Evolutionary conservation across 2,797 vertebrate species (phyloP).

Genomic region (Lateolabrax maculatus): DNA sequence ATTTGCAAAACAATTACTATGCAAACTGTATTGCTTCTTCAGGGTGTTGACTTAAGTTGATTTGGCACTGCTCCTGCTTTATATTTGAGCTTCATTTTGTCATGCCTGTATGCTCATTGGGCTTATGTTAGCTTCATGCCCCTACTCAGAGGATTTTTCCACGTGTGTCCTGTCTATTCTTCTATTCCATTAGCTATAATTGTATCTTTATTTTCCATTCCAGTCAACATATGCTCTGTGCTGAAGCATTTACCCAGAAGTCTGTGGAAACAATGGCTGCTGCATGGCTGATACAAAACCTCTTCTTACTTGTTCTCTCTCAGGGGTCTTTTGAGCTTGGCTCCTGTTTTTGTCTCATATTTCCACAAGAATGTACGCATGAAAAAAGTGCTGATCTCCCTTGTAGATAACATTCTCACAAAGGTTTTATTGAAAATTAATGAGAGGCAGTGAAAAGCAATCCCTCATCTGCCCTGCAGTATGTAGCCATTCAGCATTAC

Average conservation of each 20-base stretch:
- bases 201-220: conserved; percentile 35
- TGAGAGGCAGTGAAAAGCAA: conserved; percentile 74
- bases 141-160: conserved; percentile 3
- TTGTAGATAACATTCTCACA: conserved; percentile 72
- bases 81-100: conserved; percentile 9
- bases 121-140: conserved; percentile 13
- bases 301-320: conserved; percentile 48
- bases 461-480: conserved; percentile 71
- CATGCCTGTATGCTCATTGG: not conserved
- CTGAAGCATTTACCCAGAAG: conserved; percentile 50
- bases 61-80: not conserved
- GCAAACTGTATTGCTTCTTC: conserved; percentile 7
- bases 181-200: conserved; percentile 30
- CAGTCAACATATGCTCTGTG: conserved; percentile 37
- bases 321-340: conserved; percentile 48
- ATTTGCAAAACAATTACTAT: conserved; percentile 16
- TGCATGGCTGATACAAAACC: conserved; percentile 41
- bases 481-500: conserved; percentile 66
- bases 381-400: conserved; percentile 74
- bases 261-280: conserved; percentile 47
- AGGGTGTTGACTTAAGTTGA: not conserved
- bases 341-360: conserved; percentile 58
- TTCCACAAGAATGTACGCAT: conserved; percentile 59
- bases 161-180: conserved; percentile 2
- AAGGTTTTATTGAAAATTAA: conserved; percentile 80